phyloP scores from a whole-genome alignment of 2,113 vertebrate genomes.

The Amazona vittata region DNA sequence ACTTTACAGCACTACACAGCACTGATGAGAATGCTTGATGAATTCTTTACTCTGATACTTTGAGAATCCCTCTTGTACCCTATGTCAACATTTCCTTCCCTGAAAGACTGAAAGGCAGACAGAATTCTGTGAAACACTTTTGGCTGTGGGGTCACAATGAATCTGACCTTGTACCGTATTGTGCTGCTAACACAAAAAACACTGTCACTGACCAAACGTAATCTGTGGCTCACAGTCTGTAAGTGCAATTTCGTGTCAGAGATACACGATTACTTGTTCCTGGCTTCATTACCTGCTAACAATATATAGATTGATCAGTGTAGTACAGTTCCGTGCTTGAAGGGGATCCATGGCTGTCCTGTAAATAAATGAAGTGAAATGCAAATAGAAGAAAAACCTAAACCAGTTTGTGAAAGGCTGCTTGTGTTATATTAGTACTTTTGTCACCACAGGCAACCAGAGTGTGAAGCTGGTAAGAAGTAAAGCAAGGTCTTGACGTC shows the following conservation, averaged over 20 bases:
- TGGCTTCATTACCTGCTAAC: neutral
- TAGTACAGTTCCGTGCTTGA: neutral
- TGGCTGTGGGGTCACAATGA: neutral
- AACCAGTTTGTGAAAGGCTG: neutral
- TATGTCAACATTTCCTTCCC: neutral
- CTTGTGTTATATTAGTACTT: slow-evolving; percentile 48
- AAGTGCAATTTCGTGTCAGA: neutral
- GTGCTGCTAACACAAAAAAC: neutral
- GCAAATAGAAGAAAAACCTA: neutral
- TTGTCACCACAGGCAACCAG: slow-evolving; percentile 64
- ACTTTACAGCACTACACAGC: neutral
- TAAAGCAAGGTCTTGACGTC: slow-evolving; percentile 74
- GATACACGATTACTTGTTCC: neutral
- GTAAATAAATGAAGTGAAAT: slow-evolving; percentile 45
- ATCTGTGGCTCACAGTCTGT: neutral
- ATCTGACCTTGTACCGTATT: neutral
- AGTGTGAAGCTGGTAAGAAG: slow-evolving; percentile 73
- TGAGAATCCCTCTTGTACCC: neutral
- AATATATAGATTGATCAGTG: neutral
- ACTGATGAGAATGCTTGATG: fast-evolving
- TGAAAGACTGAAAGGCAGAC: neutral
- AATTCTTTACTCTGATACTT: neutral
- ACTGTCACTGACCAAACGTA: neutral
- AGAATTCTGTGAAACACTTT: neutral
- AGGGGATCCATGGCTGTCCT: slow-evolving; percentile 8